Evolutionary conservation across 2,113 vertebrate species (phyloP).

Genomic region (Peromyscus maniculatus): DNA sequence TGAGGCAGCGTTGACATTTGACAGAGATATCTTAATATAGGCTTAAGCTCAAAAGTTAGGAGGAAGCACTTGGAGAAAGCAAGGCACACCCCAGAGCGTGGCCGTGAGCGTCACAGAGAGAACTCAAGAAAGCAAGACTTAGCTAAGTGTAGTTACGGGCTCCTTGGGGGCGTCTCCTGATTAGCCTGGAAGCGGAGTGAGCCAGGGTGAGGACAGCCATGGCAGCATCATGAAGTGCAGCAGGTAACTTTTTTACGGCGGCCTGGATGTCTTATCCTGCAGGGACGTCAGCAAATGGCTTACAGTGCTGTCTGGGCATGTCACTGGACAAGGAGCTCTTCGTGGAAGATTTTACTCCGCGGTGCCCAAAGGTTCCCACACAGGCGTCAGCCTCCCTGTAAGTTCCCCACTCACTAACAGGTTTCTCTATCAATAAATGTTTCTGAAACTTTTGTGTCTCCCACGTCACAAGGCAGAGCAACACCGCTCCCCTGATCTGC

Average conservation of each 20-base stretch:
- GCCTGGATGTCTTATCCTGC: no score
- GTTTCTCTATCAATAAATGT: rapidly evolving
- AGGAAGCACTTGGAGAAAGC: not conserved
- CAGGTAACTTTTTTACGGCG: not conserved
- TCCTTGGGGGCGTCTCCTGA: not conserved
- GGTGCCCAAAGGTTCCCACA: not conserved
- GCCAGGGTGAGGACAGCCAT: not conserved
- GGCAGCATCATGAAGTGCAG: not conserved
- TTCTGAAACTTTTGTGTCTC: not conserved
- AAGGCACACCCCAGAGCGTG: no score
- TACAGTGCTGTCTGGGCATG: not conserved
- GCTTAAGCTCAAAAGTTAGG: no score
- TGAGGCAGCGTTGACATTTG: not conserved
- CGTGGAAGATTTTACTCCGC: not conserved
- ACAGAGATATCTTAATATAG: not conserved
- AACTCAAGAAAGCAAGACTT: not conserved
- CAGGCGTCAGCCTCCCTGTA: not conserved
- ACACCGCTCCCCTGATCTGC: not conserved
- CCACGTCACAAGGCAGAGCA: not conserved
- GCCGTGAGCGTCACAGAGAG: not conserved
- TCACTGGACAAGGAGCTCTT: not conserved
- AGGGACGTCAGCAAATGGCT: not conserved
- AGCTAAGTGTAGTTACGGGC: rapidly evolving
- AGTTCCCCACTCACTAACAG: not conserved
- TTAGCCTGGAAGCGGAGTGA: not conserved